A percentile compares a stretch with the other conserved stretches of the same genome.
phyloP scores from a whole-genome alignment of 2,888 invertebrate genomes.

The Andrena dorsata region DNA sequence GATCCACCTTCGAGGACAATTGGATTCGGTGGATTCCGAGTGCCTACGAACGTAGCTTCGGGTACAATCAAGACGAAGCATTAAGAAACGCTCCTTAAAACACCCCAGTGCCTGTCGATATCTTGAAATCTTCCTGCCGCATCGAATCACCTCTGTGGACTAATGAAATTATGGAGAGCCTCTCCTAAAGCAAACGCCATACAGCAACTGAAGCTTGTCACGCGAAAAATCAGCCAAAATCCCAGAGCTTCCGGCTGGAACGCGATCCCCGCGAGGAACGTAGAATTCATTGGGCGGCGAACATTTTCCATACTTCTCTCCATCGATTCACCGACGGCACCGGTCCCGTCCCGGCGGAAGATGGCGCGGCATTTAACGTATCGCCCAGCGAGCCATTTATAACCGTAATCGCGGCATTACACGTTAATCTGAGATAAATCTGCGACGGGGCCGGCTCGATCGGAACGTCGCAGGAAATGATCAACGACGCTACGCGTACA shows the following conservation, averaged over 20 bases:
- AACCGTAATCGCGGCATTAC: conserved; percentile 55
- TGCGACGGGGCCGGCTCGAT: conserved; percentile 36
- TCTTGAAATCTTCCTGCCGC: too few relatives aligned
- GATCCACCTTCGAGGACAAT: background rate
- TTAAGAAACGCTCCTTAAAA: too few relatives aligned
- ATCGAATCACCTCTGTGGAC: too few relatives aligned
- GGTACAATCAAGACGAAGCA: too few relatives aligned
- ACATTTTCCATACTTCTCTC: background rate
- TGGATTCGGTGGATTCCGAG: background rate
- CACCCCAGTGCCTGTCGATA: too few relatives aligned
- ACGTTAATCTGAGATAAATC: conserved; percentile 56
- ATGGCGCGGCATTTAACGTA: conserved; percentile 34
- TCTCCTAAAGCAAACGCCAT: too few relatives aligned
- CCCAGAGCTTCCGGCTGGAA: background rate
- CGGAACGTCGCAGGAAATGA: conserved; percentile 52
- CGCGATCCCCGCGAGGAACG: conserved; percentile 6
- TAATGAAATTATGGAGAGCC: too few relatives aligned
- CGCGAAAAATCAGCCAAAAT: background rate
- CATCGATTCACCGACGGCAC: background rate
- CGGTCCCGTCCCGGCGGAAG: background rate
- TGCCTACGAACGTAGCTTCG: too few relatives aligned
- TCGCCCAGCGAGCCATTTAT: conserved; percentile 44
- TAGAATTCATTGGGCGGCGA: conserved; percentile 6
- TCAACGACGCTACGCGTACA: conserved; percentile 48
- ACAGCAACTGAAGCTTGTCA: background rate